These are phyloP conservation scores for Beroe forskalii DNA, from an alignment of 37 sponge, comb jelly and placozoan genomes.

Conservation along the genomic window DNA sequence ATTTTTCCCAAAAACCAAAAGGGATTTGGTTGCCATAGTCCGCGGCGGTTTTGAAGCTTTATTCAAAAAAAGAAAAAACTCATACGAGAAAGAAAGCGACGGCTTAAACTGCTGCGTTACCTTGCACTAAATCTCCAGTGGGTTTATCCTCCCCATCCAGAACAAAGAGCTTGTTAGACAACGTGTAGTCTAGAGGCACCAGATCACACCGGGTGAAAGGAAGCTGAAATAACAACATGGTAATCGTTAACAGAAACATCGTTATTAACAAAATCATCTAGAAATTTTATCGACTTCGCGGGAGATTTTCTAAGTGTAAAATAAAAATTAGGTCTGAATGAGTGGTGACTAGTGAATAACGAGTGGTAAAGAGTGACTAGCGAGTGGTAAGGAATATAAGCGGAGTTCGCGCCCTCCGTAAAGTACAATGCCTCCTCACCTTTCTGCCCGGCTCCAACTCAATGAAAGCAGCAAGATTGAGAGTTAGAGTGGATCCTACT, in stretches of 20 bases:
- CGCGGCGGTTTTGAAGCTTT: too few species aligned
- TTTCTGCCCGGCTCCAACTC: neutral
- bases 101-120: neutral
- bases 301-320: too few species aligned
- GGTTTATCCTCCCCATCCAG: neutral
- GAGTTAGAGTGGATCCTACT: neutral
- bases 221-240: conserved; percentile 6
- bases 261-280: too few species aligned
- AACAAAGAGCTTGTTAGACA: conserved; percentile 4
- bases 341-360: neutral
- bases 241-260: too few species aligned
- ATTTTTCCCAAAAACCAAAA: too few species aligned
- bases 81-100: neutral
- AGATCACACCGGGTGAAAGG: conserved; percentile 29
- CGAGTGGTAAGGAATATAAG: too few species aligned
- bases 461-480: conserved; percentile 17
- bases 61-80: too few species aligned
- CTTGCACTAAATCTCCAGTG: neutral
- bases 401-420: too few species aligned
- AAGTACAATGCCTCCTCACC: neutral
- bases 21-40: too few species aligned
- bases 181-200: conserved; percentile 10
- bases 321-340: neutral
- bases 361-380: too few species aligned
- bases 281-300: too few species aligned